Evolutionary conservation across 2,797 vertebrate genomes (phyloP).

Genomic region (Todus mexicanus): DNA sequence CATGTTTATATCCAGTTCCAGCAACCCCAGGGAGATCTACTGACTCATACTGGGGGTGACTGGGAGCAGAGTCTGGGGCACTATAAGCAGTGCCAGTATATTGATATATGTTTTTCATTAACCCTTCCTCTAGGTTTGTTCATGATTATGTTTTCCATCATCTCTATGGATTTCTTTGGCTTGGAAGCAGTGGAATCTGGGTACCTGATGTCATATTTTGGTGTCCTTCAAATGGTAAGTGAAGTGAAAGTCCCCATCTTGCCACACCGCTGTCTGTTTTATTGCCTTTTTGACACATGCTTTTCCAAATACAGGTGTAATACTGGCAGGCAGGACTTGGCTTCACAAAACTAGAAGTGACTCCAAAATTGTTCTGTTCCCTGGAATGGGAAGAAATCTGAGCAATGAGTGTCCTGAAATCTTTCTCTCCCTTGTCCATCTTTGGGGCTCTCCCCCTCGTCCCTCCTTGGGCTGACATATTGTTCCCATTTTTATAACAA

Average conservation of each 20-base stretch:
- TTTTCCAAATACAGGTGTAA: neutral
- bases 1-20: neutral
- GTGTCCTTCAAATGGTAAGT: conserved; percentile 89
- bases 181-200: conserved; percentile 84
- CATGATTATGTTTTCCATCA: conserved; percentile 91
- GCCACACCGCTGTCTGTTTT: neutral
- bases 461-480: neutral
- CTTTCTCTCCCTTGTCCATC: neutral
- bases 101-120: neutral
- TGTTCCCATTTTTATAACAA: neutral
- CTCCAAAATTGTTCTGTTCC: neutral
- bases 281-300: neutral
- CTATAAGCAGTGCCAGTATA: neutral
- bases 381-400: neutral
- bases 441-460: neutral
- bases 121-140: conserved; percentile 81
- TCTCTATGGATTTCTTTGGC: conserved; percentile 89
- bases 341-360: neutral
- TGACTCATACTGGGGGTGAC: neutral
- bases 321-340: neutral
- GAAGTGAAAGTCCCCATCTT: neutral
- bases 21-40: neutral
- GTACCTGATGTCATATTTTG: conserved; percentile 89
- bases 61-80: neutral
- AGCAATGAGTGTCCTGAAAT: neutral